These are phyloP conservation scores for Drosophila suzukii DNA, from an alignment of 1,140 invertebrate species.

Conservation along the genomic window DNA sequence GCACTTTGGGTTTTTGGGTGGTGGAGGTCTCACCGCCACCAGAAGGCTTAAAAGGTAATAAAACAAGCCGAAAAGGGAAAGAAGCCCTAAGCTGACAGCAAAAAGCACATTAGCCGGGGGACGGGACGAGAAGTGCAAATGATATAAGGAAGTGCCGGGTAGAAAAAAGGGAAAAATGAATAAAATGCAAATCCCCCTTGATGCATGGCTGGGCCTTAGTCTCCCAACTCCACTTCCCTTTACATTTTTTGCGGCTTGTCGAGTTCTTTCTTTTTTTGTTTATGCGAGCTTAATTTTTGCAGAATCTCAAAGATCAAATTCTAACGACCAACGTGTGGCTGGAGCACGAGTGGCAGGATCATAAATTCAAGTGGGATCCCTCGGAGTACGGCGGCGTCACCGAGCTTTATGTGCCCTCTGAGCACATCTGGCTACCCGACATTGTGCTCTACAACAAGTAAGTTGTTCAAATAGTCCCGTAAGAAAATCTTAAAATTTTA, in stretches of 20 bases:
- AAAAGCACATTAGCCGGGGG: slow-evolving; percentile 73
- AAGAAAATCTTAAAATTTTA: not conserved
- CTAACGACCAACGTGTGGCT: slow-evolving; percentile 98
- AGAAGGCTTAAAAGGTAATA: slow-evolving; percentile 81
- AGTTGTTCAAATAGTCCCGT: slow-evolving; percentile 74
- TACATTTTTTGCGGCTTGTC: slow-evolving; percentile 10
- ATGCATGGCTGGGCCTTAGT: slow-evolving; percentile 59
- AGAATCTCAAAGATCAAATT: slow-evolving; percentile 98
- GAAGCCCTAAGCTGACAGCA: slow-evolving; percentile 76
- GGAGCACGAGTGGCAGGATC: slow-evolving; percentile 98
- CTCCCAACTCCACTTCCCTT: slow-evolving; percentile 6
- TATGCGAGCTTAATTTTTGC: slow-evolving; percentile 33
- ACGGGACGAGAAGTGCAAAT: slow-evolving; percentile 21
- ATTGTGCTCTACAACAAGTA: slow-evolving; percentile 99
- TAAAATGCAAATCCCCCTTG: slow-evolving; percentile 68
- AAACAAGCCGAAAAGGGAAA: slow-evolving; percentile 71
- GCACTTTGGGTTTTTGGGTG: not conserved
- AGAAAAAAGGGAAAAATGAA: slow-evolving; percentile 34
- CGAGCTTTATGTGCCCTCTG: slow-evolving; percentile 95
- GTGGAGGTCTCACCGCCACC: slow-evolving; percentile 30
- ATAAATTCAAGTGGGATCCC: slow-evolving; percentile 98
- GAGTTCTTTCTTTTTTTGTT: slow-evolving; percentile 1
- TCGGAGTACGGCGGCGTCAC: slow-evolving; percentile 97
- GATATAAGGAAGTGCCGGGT: slow-evolving; percentile 13
- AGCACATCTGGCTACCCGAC: slow-evolving; percentile 97